Percentiles rank a stretch among this genome's conserved stretches.
Evolutionary conservation across 2,797 vertebrate species (phyloP).

Genomic region (Cossypha dichroa): DNA sequence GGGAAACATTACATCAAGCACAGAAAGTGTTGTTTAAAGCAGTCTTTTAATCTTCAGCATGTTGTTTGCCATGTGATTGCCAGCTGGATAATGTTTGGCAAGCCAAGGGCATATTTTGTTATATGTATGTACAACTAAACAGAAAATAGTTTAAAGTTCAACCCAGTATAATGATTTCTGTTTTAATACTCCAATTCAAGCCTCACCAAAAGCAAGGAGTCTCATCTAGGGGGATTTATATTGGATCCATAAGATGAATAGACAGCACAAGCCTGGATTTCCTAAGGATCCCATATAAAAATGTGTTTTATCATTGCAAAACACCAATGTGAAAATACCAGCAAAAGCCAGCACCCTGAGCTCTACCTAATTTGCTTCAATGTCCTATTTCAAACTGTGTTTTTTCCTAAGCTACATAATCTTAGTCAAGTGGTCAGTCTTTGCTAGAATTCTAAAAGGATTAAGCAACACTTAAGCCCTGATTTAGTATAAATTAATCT

Average conservation of each 20-base stretch:
- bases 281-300: not conserved
- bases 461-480: not conserved
- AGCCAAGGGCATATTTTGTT: constrained; percentile 1
- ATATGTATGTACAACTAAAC: not conserved
- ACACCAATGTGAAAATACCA: not conserved
- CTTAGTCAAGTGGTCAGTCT: not conserved
- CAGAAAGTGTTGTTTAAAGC: not conserved
- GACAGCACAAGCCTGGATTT: not conserved
- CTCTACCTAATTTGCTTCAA: not conserved
- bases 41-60: not conserved
- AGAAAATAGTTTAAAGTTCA: constrained; percentile 25
- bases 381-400: not conserved
- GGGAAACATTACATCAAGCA: not conserved
- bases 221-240: not conserved
- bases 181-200: not conserved
- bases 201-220: not conserved
- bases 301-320: not conserved
- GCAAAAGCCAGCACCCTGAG: not conserved
- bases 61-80: constrained; percentile 5
- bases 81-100: not conserved
- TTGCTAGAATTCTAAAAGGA: not conserved
- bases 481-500: not conserved
- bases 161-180: not conserved
- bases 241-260: not conserved
- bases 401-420: not conserved